Percentiles rank a stretch among this genome's conserved stretches.
Conservation (phyloP, 2,113 vertebrate species). For the Cyanoramphus novaezelandiae region DNA sequence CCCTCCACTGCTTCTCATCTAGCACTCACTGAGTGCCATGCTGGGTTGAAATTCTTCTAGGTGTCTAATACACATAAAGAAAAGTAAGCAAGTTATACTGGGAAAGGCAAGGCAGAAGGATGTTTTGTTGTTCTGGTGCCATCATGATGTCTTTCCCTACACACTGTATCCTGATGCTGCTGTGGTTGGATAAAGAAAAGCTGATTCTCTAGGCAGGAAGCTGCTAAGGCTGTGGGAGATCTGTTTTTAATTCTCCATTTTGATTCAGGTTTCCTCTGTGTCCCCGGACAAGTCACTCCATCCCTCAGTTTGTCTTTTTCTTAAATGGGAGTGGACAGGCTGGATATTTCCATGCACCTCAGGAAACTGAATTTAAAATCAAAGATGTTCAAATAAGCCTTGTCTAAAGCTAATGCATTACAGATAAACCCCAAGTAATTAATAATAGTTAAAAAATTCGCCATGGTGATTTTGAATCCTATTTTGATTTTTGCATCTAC, state of each 20-base stretch:
- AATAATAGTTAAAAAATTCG: not conserved
- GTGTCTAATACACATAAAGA: not conserved
- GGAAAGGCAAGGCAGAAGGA: not conserved
- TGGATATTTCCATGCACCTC: not conserved
- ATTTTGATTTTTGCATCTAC: not conserved
- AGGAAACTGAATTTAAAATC: not conserved
- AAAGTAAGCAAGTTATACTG: not conserved
- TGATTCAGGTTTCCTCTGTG: not conserved
- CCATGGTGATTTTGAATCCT: not conserved
- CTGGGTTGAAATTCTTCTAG: not conserved
- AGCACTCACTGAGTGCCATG: rapidly evolving
- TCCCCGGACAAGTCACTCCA: not conserved
- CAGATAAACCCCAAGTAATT: not conserved
- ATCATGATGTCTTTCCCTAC: not conserved
- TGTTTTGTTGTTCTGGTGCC: not conserved
- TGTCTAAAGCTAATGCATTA: not conserved
- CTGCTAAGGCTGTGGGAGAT: not conserved
- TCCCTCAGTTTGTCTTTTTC: not conserved
- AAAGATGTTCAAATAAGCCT: not conserved
- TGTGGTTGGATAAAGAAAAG: not conserved
- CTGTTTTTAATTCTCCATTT: not conserved
- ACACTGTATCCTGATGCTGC: not conserved
- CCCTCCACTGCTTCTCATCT: not conserved
- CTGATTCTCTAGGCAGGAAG: not conserved
- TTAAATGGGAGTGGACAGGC: not conserved